Evolutionary conservation across 1,140 invertebrate genomes (phyloP), one percentile per base, ranked within the genome.

Genomic region (Liolophura sinensis): DNA sequence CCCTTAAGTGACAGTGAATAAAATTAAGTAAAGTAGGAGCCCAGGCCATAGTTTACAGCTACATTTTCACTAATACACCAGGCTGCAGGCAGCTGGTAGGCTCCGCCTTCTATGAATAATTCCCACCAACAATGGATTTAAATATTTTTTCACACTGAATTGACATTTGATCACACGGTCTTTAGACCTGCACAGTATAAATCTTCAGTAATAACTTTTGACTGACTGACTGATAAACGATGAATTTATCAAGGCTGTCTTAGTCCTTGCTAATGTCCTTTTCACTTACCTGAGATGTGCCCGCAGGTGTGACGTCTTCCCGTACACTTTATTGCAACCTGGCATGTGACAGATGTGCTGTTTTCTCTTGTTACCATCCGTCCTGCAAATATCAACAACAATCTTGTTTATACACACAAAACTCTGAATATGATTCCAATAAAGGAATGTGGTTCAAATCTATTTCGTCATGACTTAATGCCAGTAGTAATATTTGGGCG

Each of bases 291-390:
- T 87, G 7, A 96, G 83, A 87, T 96, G 94, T 4, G 95, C 95
- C n/a, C 95, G 86, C 22, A 98, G 84, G 84, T 98, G 96, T 7
- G 94, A 97, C 0, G 95, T 97, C 85, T 98, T 98, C 7, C 95
- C 95, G 76, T 98, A 98, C 27, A 97, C 94, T 87, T 98, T 98
- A 77, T 93, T 94, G 84, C 97, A 99, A 31, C 94, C 95, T 0
- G 93, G 88, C 70, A 98, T 94, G 82, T 99, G 96, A 80, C 97
- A 99, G 57, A 97, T 91, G 80, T 99, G 97, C 76, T 95, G 93
- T 67, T 87, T 87, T 73, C 93, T 93, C 84, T 83, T 84, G 57
- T 78, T 76, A 27, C 79, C 79, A 25, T 76, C 76, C 60, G 71
- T 78, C 62, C 69, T 74, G 31, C 46, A 67, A 65, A 49, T 52